Conservation (phyloP, 1,140 invertebrate genomes). For the Drosophila bocqueti region DNA sequence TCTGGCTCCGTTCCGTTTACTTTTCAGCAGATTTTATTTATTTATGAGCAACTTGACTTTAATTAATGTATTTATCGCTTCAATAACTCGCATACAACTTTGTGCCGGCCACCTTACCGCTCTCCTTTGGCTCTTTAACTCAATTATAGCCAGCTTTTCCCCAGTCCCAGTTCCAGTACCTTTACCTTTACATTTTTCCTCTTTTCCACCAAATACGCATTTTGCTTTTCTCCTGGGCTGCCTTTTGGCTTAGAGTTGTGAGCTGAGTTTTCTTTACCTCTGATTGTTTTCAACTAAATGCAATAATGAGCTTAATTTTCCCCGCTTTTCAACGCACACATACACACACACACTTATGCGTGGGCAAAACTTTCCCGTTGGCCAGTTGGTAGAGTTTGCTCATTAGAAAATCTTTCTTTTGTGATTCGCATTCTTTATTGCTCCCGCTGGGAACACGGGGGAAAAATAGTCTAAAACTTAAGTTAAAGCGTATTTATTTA, state of each 20-base stretch:
- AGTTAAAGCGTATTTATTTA: not conserved
- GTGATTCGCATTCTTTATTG: conserved; percentile 48
- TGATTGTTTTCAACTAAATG: conserved; percentile 53
- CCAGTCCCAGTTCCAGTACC: not conserved
- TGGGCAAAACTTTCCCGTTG: conserved; percentile 40
- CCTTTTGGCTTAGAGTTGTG: conserved; percentile 34
- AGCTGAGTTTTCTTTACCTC: conserved; percentile 23
- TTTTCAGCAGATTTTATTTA: conserved; percentile 71
- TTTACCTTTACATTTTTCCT: not conserved
- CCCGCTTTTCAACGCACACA: conserved; percentile 11
- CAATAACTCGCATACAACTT: conserved; percentile 76
- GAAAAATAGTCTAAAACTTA: not conserved
- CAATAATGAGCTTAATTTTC: conserved; percentile 58
- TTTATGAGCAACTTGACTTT: conserved; percentile 81
- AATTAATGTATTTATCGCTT: conserved; percentile 83
- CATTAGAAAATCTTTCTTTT: conserved; percentile 74
- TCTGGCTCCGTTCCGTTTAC: conserved; percentile 37
- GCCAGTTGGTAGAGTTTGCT: conserved; percentile 67
- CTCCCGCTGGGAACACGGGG: not conserved
- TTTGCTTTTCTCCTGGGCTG: not conserved
- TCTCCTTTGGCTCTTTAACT: conserved; percentile 31
- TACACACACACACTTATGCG: conserved; percentile 15
- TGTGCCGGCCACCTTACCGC: conserved; percentile 12
- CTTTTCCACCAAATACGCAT: not conserved
- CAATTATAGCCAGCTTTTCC: conserved; percentile 34